Conservation (phyloP, 2,888 invertebrate genomes). For the Eristalinus sepulchralis region DNA sequence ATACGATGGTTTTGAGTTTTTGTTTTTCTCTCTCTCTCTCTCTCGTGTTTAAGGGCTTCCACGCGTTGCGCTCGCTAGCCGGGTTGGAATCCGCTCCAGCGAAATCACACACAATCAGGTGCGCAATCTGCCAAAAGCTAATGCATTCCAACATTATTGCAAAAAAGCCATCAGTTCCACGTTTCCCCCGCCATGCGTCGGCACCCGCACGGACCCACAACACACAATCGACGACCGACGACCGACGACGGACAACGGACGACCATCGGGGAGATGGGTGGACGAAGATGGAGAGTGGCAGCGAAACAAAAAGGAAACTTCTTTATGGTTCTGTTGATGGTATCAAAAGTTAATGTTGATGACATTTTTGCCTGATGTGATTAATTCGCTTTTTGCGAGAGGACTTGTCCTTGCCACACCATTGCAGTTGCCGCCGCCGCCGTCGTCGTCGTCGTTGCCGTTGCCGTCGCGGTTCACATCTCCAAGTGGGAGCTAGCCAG, state of each 20-base stretch:
- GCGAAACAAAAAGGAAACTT: constrained; percentile 59
- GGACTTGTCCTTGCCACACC: constrained; percentile 59
- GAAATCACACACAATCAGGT: constrained; percentile 59
- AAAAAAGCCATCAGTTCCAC: constrained; percentile 65
- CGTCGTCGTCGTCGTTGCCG: neutral
- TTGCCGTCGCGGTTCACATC: neutral
- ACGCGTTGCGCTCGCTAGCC: constrained; percentile 8
- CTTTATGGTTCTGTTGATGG: constrained; percentile 70
- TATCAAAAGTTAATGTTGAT: constrained; percentile 72
- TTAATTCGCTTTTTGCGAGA: constrained; percentile 69
- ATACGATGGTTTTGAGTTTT: constrained; percentile 15
- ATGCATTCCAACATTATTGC: constrained; percentile 69
- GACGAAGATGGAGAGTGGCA: constrained; percentile 7
- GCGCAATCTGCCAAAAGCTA: constrained; percentile 68
- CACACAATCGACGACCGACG: constrained; percentile 8
- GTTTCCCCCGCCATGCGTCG: constrained; percentile 29
- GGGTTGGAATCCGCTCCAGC: constrained; percentile 25
- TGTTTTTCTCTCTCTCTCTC: too few relatives aligned
- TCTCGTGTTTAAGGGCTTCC: neutral
- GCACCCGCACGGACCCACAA: constrained; percentile 24
- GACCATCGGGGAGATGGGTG: constrained; percentile 10
- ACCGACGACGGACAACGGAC: constrained; percentile 28
- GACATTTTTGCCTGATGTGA: constrained; percentile 72
- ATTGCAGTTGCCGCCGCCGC: neutral
- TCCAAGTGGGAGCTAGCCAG: neutral